Evolutionary conservation across 2,113 vertebrate species (phyloP).

Genomic region (Lichenostomus cassidix): DNA sequence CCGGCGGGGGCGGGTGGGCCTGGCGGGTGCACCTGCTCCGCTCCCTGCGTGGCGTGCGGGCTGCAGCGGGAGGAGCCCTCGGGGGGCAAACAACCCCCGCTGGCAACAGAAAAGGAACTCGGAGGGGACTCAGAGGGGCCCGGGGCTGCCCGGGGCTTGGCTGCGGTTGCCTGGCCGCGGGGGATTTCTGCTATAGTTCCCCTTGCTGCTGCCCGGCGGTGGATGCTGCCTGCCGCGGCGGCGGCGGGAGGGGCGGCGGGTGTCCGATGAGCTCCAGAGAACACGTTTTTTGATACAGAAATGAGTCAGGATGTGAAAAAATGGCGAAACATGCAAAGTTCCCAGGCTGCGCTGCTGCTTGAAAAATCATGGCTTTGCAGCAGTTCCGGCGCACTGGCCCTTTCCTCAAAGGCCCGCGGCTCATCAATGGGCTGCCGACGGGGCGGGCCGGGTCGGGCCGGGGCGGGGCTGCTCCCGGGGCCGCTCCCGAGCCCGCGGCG

Average conservation of each 20-base stretch:
- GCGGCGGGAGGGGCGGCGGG: conserved; percentile 49
- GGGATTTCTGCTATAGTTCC: conserved; percentile 69
- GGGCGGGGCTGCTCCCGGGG: neutral
- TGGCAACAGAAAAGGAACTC: neutral
- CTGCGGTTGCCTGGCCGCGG: conserved; percentile 47
- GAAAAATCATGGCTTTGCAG: conserved; percentile 55
- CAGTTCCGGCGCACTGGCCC: conserved; percentile 25
- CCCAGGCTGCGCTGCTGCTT: conserved; percentile 57
- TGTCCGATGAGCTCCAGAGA: conserved; percentile 69
- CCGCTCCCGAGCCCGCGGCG: neutral
- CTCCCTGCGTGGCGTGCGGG: neutral
- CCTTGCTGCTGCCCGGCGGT: neutral
- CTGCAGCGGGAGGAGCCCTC: neutral
- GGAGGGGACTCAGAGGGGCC: neutral
- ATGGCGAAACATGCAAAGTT: conserved; percentile 71
- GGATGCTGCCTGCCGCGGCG: neutral
- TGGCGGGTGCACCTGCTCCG: conserved; percentile 6
- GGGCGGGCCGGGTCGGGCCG: neutral
- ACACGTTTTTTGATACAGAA: conserved; percentile 66
- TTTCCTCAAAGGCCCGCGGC: conserved; percentile 44
- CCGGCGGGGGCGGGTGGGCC: neutral
- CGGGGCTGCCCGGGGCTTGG: neutral
- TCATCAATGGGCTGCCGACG: conserved; percentile 27
- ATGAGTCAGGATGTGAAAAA: conserved; percentile 78
- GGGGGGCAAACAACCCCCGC: neutral